Percentiles rank a stretch among this genome's conserved stretches.
Evolutionary conservation across 2,888 invertebrate genomes (phyloP).

Genomic region (Eupeodes latifasciatus): DNA sequence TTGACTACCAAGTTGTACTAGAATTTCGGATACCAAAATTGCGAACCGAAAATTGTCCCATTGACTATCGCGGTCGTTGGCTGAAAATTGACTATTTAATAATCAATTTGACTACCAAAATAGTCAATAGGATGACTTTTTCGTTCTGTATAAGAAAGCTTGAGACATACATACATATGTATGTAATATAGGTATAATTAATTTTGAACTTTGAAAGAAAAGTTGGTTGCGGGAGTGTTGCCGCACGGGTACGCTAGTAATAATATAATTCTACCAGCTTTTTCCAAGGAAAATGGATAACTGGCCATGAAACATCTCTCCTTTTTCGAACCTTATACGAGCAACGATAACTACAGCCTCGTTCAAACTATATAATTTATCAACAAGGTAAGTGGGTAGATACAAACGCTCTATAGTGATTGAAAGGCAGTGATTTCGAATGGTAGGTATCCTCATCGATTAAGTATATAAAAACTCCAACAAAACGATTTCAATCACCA

Average conservation of each 20-base stretch:
- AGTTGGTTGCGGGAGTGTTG: too few relatives aligned
- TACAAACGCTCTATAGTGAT: neutral
- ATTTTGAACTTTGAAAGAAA: too few relatives aligned
- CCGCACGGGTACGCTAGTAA: neutral
- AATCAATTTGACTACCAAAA: too few relatives aligned
- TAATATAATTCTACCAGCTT: neutral
- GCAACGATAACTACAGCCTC: neutral
- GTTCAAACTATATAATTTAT: neutral
- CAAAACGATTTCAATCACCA: constrained; percentile 38
- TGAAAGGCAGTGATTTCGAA: constrained; percentile 1
- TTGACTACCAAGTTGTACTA: too few relatives aligned
- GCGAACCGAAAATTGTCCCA: too few relatives aligned
- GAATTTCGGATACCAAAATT: too few relatives aligned
- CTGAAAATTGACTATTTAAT: too few relatives aligned
- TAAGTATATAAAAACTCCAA: neutral
- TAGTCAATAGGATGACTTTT: too few relatives aligned
- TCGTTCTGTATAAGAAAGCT: too few relatives aligned
- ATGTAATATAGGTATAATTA: too few relatives aligned
- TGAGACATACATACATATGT: too few relatives aligned
- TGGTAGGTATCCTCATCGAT: neutral
- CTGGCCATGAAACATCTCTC: constrained; percentile 26
- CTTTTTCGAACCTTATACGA: neutral
- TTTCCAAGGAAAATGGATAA: neutral
- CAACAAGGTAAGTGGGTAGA: neutral
- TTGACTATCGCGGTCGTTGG: too few relatives aligned